Conservation (phyloP, 1,140 invertebrate genomes). For the Onthophagus taurus region DNA sequence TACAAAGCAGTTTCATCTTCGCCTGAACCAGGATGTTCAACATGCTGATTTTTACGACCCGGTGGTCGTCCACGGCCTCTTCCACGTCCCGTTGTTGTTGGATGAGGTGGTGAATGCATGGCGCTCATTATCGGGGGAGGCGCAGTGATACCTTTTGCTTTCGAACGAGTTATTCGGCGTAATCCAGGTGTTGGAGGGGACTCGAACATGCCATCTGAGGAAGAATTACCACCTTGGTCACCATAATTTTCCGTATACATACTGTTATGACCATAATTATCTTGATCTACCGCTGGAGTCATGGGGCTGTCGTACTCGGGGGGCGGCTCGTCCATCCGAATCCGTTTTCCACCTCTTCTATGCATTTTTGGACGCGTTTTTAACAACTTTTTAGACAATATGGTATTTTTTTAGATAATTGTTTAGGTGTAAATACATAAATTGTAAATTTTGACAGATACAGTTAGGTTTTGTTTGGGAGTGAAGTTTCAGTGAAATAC, state of each 20-base stretch:
- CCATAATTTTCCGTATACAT: conserved; percentile 29
- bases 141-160: conserved; percentile 38
- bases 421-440: no score
- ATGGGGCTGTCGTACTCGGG: conserved; percentile 75
- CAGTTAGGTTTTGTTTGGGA: no score
- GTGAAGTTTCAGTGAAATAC: no score
- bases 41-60: conserved; percentile 35
- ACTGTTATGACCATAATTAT: conserved; percentile 35
- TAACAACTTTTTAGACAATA: no score
- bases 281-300: conserved; percentile 56
- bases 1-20: conserved; percentile 75
- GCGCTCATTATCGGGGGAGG: conserved; percentile 2
- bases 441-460: no score
- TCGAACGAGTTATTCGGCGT: conserved; percentile 40
- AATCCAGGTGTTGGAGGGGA: conserved; percentile 37
- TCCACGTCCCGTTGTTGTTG: conserved; percentile 20
- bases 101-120: conserved; percentile 26
- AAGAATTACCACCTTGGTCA: conserved; percentile 31
- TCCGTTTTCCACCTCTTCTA: conserved; percentile 74
- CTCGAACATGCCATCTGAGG: conserved; percentile 35
- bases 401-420: no score
- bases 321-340: conserved; percentile 84
- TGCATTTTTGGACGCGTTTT: conserved; percentile 49
- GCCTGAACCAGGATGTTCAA: conserved; percentile 33
- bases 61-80: conserved; percentile 39